These are phyloP conservation scores for Gavialis gangeticus DNA, from an alignment of 2,113 vertebrate genomes.

Conservation along the genomic window DNA sequence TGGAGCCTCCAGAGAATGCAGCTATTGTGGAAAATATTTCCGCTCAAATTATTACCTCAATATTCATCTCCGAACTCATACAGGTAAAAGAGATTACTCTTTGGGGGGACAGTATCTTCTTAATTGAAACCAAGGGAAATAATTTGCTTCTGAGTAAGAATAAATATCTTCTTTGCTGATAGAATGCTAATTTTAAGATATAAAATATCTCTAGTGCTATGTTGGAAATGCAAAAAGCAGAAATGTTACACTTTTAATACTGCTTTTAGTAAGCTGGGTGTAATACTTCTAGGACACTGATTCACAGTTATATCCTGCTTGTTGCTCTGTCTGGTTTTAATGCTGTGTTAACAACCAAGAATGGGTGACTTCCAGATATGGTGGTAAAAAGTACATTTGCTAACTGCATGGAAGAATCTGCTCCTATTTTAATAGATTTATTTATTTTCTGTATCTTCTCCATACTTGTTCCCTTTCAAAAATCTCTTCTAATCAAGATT, in stretches of 20 bases:
- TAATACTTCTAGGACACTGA: no score
- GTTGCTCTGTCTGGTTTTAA: not conserved
- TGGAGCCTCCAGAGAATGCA: slow-evolving; percentile 90
- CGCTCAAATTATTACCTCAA: slow-evolving; percentile 99
- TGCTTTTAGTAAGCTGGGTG: no score
- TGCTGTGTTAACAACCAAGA: not conserved
- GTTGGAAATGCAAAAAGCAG: not conserved
- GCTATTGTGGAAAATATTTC: slow-evolving; percentile 95
- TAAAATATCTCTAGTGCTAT: not conserved
- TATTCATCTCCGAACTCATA: slow-evolving; percentile 98
- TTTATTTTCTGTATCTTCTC: not conserved
- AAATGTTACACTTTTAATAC: not conserved
- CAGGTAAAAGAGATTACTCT: slow-evolving; percentile 84
- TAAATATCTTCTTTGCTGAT: not conserved
- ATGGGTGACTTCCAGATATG: not conserved
- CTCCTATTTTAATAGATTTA: not conserved
- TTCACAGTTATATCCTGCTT: not conserved
- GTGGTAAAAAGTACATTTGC: not conserved
- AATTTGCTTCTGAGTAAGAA: not conserved
- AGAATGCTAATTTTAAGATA: not conserved
- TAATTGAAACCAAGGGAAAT: not conserved
- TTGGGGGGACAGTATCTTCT: not conserved
- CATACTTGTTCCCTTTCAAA: not conserved
- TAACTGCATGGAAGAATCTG: slow-evolving; percentile 2
- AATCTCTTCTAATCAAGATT: not conserved